Percentiles rank a stretch among this genome's conserved stretches.
Evolutionary conservation across 1,140 invertebrate genomes (phyloP).

Genomic region (Propsilocerus akamusi): DNA sequence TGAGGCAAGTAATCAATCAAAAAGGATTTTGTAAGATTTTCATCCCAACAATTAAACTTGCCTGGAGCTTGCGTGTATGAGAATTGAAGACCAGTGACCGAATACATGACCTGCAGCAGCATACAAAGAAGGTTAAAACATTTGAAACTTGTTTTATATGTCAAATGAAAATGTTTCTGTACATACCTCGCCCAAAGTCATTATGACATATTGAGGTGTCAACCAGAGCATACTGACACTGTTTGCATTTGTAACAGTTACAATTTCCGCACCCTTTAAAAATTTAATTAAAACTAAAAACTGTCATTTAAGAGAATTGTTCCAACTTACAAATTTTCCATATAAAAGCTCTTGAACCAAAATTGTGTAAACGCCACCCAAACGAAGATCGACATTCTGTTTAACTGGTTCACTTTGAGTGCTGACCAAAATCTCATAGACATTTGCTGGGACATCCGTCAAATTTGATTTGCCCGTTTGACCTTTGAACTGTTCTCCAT

Average conservation of each 20-base stretch:
- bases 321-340: background rate
- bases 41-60: too few relatives aligned
- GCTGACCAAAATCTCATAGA: background rate
- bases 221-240: slow-evolving; percentile 57
- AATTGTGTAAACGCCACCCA: slow-evolving; percentile 14
- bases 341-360: background rate
- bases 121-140: too few relatives aligned
- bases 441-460: background rate
- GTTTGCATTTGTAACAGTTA: slow-evolving; percentile 36
- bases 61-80: slow-evolving; percentile 34
- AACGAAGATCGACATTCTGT: background rate
- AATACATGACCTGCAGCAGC: slow-evolving; percentile 41
- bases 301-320: background rate
- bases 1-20: too few relatives aligned
- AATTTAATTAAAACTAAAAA: background rate
- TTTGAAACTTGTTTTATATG: too few relatives aligned
- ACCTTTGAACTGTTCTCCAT: background rate
- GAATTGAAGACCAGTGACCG: slow-evolving; percentile 54
- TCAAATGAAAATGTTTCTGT: background rate
- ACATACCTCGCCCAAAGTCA: slow-evolving; percentile 48
- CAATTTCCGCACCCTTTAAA: background rate
- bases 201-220: slow-evolving; percentile 63
- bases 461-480: background rate
- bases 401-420: background rate
- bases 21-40: too few relatives aligned